A percentile compares a stretch with the other conserved stretches of the same genome.
Evolutionary conservation across 1,140 invertebrate genomes (phyloP).

Genomic region (Caenorhabditis inopinata): DNA sequence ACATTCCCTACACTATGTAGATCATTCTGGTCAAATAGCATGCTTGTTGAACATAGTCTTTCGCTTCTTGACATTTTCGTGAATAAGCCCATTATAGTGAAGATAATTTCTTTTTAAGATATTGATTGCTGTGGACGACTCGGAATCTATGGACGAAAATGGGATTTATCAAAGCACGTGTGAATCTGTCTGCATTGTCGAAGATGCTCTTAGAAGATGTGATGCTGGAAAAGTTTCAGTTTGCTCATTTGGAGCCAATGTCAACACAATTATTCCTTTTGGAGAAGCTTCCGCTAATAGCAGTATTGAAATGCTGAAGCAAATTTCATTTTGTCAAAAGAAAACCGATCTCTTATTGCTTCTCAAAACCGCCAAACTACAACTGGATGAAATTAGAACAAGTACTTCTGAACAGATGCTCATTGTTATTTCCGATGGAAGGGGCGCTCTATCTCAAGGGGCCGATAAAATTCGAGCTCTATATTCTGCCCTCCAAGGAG

Average conservation of each 20-base stretch:
- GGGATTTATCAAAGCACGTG: constrained; percentile 79
- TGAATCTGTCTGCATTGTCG: constrained; percentile 87
- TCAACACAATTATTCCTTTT: constrained; percentile 77
- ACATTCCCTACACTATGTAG: no score
- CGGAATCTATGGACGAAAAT: constrained; percentile 84
- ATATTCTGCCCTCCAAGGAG: constrained; percentile 56
- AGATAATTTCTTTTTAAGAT: constrained; percentile 70
- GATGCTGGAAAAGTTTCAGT: constrained; percentile 89
- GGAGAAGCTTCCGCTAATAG: constrained; percentile 64
- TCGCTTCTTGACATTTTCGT: no score
- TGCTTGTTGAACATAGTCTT: no score
- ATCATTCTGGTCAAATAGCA: no score
- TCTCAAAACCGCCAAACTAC: constrained; percentile 67
- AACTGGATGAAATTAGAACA: constrained; percentile 33
- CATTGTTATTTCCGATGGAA: constrained; percentile 88
- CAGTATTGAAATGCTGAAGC: constrained; percentile 34
- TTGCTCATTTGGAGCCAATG: constrained; percentile 85
- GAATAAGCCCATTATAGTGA: no score
- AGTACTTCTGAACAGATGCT: constrained; percentile 75
- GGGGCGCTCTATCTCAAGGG: constrained; percentile 87
- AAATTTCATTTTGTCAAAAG: constrained; percentile 69
- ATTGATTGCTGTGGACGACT: constrained; percentile 92
- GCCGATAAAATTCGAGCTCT: constrained; percentile 75
- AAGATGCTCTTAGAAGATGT: constrained; percentile 83
- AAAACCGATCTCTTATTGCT: constrained; percentile 75